Evolutionary conservation across 1,140 invertebrate genomes (phyloP), one percentile per base, ranked within the genome.

Genomic region (Goniozus legneri): DNA sequence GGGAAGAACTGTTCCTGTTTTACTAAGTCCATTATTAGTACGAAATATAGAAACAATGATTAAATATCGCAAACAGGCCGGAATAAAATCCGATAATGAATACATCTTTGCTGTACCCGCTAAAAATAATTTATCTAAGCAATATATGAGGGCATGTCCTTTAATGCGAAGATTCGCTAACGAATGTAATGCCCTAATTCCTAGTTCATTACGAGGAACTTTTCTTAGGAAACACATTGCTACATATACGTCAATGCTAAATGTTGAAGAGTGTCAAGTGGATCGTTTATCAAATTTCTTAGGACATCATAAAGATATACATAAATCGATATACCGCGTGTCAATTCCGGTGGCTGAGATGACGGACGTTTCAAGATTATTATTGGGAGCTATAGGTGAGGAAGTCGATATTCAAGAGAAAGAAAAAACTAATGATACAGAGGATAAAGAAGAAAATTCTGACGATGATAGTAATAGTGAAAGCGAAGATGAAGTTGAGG

Each of bases 191-290:
- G 49, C 49, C 19, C 21, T 16, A 2, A 21, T 51, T 20, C 49
- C 42, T n/a, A 15, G 12, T 8, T 31, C 49, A 15, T 19, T 51
- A 19, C 34, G 44, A 3, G 49, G 37, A 14, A 51, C 49, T 7
- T 40, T n/a, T 3, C 14, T 51, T n/a, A 20, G 36, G 12, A 51
- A 51, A 39, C 43, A 51, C 19, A 51, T 51, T 40, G 49, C 49
- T 22, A 51, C 49, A 8, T 40, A 40, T 32, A 39, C n/a, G 21
- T n/a, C 30, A 15, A 10, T 10, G 10, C 10, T 27, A 27, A 27
- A 27, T 27, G 10, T 27, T 27, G 10, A 10, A 6, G 24, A 27
- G 10, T 27, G 4, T 27, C 4, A 27, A 6, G 24, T 27, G 24
- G 24, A 4, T 6, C 4, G 10, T 27, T 27, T 27, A 10, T 27